phyloP scores from a whole-genome alignment of 2,797 vertebrate species.

The Phoebastria nigripes region DNA sequence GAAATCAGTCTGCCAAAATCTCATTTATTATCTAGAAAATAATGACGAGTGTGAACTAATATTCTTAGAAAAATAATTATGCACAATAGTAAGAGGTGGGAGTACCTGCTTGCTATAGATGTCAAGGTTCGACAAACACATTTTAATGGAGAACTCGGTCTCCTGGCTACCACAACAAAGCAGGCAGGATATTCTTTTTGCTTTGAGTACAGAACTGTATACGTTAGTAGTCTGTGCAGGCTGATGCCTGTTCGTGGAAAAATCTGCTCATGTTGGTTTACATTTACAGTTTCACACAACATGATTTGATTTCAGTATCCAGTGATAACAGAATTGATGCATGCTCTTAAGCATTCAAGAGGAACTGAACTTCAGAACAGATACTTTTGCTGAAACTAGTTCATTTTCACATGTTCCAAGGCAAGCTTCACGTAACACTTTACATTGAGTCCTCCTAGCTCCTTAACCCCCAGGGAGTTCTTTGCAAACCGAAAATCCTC shows the following conservation, averaged over 20 bases:
- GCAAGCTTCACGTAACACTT: neutral
- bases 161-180: constrained; percentile 39
- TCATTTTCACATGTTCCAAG: constrained; percentile 5
- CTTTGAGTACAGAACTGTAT: neutral
- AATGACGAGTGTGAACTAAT: neutral
- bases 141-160: neutral
- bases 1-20: neutral
- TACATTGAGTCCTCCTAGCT: neutral
- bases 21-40: neutral
- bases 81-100: neutral
- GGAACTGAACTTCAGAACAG: neutral
- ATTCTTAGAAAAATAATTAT: neutral
- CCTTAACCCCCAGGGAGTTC: neutral
- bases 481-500: neutral
- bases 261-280: neutral
- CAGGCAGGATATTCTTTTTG: constrained; percentile 10
- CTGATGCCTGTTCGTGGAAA: neutral
- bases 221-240: neutral
- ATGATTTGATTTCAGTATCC: neutral
- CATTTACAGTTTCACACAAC: neutral
- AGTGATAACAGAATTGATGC: neutral
- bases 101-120: constrained; percentile 1
- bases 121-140: neutral
- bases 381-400: neutral
- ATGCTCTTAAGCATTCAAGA: neutral